Base-by-base conservation (phyloP, 2,113 vertebrate species). In the Gracilinanus agilis region DNA sequence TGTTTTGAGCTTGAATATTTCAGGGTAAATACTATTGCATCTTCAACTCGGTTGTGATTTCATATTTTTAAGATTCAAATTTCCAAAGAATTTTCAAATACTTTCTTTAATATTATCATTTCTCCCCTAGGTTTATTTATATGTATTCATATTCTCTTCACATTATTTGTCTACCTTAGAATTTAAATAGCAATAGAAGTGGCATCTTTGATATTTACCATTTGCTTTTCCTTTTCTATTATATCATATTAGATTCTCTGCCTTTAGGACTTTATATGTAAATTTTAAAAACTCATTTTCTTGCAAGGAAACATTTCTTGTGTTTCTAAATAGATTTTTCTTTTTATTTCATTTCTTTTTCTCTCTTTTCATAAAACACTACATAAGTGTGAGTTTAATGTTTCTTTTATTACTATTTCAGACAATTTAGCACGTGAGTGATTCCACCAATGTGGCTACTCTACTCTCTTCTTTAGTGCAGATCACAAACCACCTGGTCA, bases 101-200 rank as follows among this genome's bases (percentile, higher is more conserved):
- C 29, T 92, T 97, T 94, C 67, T 54, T 94, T 96, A 7, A 27
- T 95, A 91, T 55, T 95, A 94, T 44, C 55, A 19, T 90, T 93
- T 94, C 3, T 54, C 34, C 2, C 90, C 2, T 58, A 27, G 54
- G 56, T 92, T 91, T 13, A 55, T 56, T 56, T 53, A 29, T 83
- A 40, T 40, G 1, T 3, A 56, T 67, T 95, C 94, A 25, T 10
- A 58, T 94, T 96, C 8, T 58, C 9, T 25, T 24, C 40, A 8
- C 53, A 54, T 53, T 88, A 13, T 67, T 55, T 93, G 27, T 40
- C 90, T 90, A 83, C 90, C 12, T 93, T 95, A 44, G 0, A 89
- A 53, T 91, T 61, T 93, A 92, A 95, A n/a, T 92, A 90, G 29
- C 25, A 90, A 89, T 12, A 91, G 27, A 90, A 61, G 61, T 5